phyloP scores from a whole-genome alignment of 2,113 vertebrate species.

The Tragelaphus strepsiceros region DNA sequence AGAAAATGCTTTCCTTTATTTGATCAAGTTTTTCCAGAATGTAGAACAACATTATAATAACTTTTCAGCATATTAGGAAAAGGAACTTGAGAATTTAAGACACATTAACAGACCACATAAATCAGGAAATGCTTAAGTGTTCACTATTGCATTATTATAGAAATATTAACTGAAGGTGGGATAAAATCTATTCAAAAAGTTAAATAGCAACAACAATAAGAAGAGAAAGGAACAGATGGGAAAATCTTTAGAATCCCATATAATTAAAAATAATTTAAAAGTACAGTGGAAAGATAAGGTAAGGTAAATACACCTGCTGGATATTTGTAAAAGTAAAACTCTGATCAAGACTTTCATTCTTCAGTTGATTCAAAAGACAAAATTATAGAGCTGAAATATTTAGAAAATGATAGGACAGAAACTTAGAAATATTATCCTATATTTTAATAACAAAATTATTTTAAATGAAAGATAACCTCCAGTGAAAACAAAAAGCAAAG shows the following conservation, averaged over 20 bases:
- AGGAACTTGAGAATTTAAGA: neutral
- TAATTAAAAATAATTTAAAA: neutral
- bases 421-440: neutral
- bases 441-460: neutral
- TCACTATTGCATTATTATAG: neutral
- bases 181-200: neutral
- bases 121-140: neutral
- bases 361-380: neutral
- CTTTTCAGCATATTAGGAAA: neutral
- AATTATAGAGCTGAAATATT: neutral
- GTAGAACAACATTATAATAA: neutral
- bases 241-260: neutral
- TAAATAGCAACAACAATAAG: neutral
- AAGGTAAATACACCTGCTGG: neutral
- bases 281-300: neutral
- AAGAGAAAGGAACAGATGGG: neutral
- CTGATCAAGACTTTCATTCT: neutral
- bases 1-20: neutral
- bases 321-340: neutral
- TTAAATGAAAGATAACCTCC: neutral
- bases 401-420: neutral
- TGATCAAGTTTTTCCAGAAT: neutral
- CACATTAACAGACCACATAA: neutral
- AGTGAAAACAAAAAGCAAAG: neutral
- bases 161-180: neutral